These are phyloP conservation scores for Dinoponera quadriceps DNA, from an alignment of 1,140 invertebrate genomes.

Conservation along the genomic window DNA sequence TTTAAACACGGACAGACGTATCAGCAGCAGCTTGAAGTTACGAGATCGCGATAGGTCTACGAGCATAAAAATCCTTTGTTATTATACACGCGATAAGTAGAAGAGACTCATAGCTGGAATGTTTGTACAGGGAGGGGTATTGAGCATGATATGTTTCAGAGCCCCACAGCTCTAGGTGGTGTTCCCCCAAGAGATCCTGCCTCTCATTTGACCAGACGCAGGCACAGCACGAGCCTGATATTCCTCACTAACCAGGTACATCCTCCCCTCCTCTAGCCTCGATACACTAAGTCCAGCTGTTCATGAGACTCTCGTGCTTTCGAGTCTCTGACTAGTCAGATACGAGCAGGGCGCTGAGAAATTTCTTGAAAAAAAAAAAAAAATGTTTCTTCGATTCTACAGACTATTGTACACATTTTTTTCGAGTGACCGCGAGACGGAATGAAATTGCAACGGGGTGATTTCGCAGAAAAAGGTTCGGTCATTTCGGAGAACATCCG, in stretches of 20 bases:
- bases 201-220: slow-evolving; percentile 89
- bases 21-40: slow-evolving; percentile 3
- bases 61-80: slow-evolving; percentile 41
- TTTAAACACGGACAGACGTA: not conserved
- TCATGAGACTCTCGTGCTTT: slow-evolving; percentile 53
- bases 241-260: slow-evolving; percentile 88
- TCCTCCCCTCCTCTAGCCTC: slow-evolving; percentile 76
- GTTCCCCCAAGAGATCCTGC: slow-evolving; percentile 84
- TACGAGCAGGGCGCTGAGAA: slow-evolving; percentile 48
- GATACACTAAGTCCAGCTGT: slow-evolving; percentile 64
- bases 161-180: slow-evolving; percentile 86
- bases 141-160: slow-evolving; percentile 86
- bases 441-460: slow-evolving; percentile 25
- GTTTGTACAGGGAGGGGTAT: slow-evolving; percentile 79
- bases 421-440: not conserved
- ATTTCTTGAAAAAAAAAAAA: slow-evolving; percentile 40
- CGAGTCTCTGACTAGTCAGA: slow-evolving; percentile 47
- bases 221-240: slow-evolving; percentile 89
- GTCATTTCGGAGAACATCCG: too few relatives aligned
- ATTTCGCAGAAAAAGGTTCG: slow-evolving; percentile 18
- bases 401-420: not conserved
- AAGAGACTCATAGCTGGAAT: slow-evolving; percentile 70
- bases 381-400: slow-evolving; percentile 15
- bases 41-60: slow-evolving; percentile 38
- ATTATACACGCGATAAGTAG: slow-evolving; percentile 44